Conservation (phyloP, 2,797 vertebrate genomes). For the Cuculus canorus region DNA sequence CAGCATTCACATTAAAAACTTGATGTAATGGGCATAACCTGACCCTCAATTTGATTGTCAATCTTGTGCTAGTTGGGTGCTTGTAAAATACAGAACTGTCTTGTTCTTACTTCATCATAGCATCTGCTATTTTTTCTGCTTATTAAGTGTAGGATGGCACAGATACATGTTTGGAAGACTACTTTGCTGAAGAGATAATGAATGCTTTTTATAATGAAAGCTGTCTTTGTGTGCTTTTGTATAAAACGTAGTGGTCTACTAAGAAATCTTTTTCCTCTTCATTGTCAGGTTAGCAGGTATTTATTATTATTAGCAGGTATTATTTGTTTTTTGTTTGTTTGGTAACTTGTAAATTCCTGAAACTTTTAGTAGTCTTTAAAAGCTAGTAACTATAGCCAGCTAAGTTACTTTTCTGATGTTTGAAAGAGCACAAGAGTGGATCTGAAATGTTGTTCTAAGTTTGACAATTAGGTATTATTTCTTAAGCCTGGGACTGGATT, state of each 20-base stretch:
- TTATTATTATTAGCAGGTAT: neutral
- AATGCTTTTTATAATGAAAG: neutral
- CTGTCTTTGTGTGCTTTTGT: neutral
- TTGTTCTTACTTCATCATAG: neutral
- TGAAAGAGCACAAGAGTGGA: neutral
- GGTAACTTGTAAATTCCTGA: neutral
- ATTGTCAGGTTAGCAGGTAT: neutral
- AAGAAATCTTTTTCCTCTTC: neutral
- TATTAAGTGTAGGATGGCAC: neutral
- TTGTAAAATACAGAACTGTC: neutral
- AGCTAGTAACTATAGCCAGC: neutral
- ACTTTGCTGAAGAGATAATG: neutral
- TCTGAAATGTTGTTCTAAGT: neutral
- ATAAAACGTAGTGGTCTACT: neutral
- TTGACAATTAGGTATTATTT: neutral
- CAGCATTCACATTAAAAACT: neutral
- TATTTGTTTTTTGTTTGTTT: neutral
- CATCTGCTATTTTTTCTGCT: neutral
- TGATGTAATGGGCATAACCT: neutral
- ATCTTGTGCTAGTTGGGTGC: neutral
- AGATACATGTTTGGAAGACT: neutral
- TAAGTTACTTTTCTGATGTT: neutral
- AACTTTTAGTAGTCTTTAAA: neutral
- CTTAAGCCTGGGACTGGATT: neutral
- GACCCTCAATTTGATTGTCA: neutral